Percentiles rank a stretch among this genome's conserved stretches.
These are phyloP conservation scores for Protobothrops mucrosquamatus DNA, from an alignment of 2,113 vertebrate species.

Conservation along the genomic window DNA sequence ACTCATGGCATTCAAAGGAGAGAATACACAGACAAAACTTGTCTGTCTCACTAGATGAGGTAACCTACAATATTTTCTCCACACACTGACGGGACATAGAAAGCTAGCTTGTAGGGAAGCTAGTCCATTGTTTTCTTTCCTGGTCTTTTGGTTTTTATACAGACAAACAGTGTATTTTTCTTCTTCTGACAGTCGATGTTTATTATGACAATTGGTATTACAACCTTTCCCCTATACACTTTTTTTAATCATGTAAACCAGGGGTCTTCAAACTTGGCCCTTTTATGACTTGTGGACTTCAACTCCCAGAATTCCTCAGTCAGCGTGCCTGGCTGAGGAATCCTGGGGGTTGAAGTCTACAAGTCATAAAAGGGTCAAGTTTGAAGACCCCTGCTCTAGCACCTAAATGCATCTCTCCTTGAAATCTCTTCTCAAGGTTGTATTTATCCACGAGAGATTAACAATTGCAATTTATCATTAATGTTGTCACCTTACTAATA, in stretches of 20 bases:
- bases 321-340: too few relatives aligned
- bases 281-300: too few relatives aligned
- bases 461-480: neutral
- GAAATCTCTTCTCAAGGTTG: neutral
- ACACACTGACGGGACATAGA: neutral
- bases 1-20: too few relatives aligned
- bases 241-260: neutral
- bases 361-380: too few relatives aligned
- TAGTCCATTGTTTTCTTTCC: neutral
- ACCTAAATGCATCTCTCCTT: neutral
- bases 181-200: neutral
- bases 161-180: neutral
- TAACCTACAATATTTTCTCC: neutral
- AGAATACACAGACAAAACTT: too few relatives aligned
- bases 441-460: neutral
- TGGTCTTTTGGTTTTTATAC: neutral
- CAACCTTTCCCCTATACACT: neutral
- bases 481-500: neutral
- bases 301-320: too few relatives aligned
- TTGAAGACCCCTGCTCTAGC: neutral
- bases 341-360: too few relatives aligned
- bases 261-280: too few relatives aligned
- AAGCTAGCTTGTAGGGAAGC: neutral
- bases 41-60: too few relatives aligned
- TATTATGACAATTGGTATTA: neutral